A percentile compares a stretch with the other conserved stretches of the same genome.
Evolutionary conservation across 2,113 vertebrate genomes (phyloP).

Genomic region (Misgurnus mizolepis): DNA sequence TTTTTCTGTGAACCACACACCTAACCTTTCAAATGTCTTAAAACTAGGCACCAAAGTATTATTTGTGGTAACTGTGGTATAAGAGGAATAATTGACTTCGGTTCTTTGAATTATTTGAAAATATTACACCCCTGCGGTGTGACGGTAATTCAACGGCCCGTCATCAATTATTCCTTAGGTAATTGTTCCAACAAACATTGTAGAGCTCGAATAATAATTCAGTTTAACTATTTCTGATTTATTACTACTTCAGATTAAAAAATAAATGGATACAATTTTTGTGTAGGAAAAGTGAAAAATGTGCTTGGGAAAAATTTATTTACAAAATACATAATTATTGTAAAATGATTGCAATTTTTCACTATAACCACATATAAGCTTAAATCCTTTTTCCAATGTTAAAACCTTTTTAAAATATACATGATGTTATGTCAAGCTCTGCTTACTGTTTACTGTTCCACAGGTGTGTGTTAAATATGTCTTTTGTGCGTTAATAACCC

Average conservation of each 20-base stretch:
- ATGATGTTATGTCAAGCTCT: not conserved
- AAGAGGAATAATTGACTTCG: too few relatives aligned
- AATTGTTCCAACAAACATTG: not conserved
- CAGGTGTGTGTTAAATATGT: not conserved
- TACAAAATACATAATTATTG: too few relatives aligned
- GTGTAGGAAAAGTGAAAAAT: too few relatives aligned
- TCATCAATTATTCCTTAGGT: too few relatives aligned
- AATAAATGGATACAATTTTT: not conserved
- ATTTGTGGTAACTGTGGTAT: too few relatives aligned
- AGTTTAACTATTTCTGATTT: not conserved
- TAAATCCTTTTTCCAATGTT: not conserved
- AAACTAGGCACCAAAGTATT: too few relatives aligned
- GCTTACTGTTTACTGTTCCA: conserved; percentile 6
- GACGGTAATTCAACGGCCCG: too few relatives aligned
- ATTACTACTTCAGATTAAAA: not conserved
- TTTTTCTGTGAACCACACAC: too few relatives aligned
- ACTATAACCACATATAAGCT: not conserved
- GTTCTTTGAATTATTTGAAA: too few relatives aligned
- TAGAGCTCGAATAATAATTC: not conserved
- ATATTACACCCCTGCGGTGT: too few relatives aligned
- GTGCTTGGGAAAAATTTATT: too few relatives aligned
- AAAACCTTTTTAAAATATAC: not conserved
- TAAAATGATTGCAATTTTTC: not conserved
- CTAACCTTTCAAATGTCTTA: too few relatives aligned
- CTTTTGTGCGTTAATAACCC: conserved; percentile 20